Conservation (phyloP, 2,888 invertebrate genomes). For the Volucella zonaria region DNA sequence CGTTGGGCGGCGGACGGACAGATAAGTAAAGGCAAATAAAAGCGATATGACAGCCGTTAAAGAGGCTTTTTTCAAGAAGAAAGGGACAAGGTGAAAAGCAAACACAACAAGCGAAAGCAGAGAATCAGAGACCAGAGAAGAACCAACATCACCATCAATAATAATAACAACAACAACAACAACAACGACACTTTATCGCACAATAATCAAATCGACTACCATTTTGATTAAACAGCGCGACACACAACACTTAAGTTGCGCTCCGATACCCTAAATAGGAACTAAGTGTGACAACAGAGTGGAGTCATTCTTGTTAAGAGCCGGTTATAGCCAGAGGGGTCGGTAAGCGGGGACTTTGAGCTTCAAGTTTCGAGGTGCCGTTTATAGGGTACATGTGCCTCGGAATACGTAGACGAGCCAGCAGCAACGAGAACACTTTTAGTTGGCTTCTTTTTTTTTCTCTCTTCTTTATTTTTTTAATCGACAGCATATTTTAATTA, state of each 20-base stretch:
- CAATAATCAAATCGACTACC: constrained; percentile 64
- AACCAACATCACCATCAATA: background rate
- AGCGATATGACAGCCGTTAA: constrained; percentile 22
- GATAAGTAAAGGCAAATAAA: constrained; percentile 18
- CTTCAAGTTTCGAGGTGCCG: background rate
- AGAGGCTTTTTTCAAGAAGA: background rate
- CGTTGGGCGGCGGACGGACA: background rate
- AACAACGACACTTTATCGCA: constrained; percentile 52
- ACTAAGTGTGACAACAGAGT: constrained; percentile 43
- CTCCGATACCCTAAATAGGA: constrained; percentile 59
- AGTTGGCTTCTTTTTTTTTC: too few relatives aligned
- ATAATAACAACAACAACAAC: background rate
- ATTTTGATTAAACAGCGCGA: constrained; percentile 69
- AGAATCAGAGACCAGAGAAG: background rate
- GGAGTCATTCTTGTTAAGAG: constrained; percentile 29
- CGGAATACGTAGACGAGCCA: background rate
- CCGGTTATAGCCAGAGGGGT: background rate
- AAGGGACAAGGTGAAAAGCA: constrained; percentile 11
- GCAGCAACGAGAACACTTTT: background rate
- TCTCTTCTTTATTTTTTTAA: background rate
- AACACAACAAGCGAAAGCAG: constrained; percentile 33
- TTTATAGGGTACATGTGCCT: constrained; percentile 25
- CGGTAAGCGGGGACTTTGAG: background rate
- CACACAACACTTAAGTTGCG: constrained; percentile 57
- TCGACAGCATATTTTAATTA: constrained; percentile 31